A percentile compares a stretch with the other conserved stretches of the same genome.
These are phyloP conservation scores for Nasonovia ribisnigri DNA, from an alignment of 2,888 invertebrate genomes.

Conservation along the genomic window DNA sequence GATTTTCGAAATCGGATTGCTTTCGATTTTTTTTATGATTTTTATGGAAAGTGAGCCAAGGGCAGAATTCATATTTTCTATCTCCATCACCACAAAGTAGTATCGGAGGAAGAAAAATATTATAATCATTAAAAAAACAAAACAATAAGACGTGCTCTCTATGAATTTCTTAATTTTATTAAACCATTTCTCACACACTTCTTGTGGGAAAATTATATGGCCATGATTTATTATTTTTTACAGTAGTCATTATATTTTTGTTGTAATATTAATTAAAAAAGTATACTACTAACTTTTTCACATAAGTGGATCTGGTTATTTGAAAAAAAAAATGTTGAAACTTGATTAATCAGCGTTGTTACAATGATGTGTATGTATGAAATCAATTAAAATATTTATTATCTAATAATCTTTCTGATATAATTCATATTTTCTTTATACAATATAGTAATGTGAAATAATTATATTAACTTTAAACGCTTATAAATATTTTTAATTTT, in stretches of 20 bases:
- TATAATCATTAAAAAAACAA: slow-evolving; percentile 16
- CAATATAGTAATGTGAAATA: too few species aligned
- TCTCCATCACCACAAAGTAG: slow-evolving; percentile 18
- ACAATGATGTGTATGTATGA: not conserved
- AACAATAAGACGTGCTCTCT: slow-evolving; percentile 46
- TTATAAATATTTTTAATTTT: not conserved
- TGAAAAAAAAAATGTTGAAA: slow-evolving; percentile 23
- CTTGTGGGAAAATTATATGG: slow-evolving; percentile 41
- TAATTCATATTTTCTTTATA: not conserved
- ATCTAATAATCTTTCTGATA: not conserved
- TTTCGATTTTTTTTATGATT: slow-evolving; percentile 52
- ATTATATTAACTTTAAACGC: not conserved
- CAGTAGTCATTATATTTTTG: slow-evolving; percentile 6
- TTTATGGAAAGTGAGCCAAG: slow-evolving; percentile 62
- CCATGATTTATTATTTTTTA: slow-evolving; percentile 16
- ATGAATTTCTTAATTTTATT: slow-evolving; percentile 57
- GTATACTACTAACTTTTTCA: not conserved
- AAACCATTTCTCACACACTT: slow-evolving; percentile 53
- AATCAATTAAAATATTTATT: slow-evolving; percentile 7
- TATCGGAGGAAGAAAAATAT: slow-evolving; percentile 33
- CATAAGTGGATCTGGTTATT: not conserved
- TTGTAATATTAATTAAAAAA: slow-evolving; percentile 51
- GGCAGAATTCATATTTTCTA: slow-evolving; percentile 40
- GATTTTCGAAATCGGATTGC: slow-evolving; percentile 49
- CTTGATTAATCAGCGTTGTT: not conserved